Evolutionary conservation across 53 echinoderm and acorn worm genomes (phyloP), one percentile per base, ranked within the genome.

Genomic region (Mesocentrotus franciscanus): DNA sequence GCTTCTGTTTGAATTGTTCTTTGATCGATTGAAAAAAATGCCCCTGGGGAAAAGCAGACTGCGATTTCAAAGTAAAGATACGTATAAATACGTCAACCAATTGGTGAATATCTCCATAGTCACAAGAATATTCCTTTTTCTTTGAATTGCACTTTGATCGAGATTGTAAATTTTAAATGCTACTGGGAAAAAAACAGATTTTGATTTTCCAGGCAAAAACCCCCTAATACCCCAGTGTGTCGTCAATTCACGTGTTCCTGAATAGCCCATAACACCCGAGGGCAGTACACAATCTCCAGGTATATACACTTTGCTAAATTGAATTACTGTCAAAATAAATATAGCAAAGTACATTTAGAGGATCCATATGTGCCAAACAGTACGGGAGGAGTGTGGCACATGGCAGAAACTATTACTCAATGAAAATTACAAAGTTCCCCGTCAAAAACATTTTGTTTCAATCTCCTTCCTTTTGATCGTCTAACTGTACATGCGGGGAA

Each of bases 301-400:
- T 26, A 30, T 33, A 75, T 29, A 32, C 75, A 75, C 75, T 75
- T 29, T 30, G 75, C 30, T 26, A 75, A 75, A 75, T 75, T 75
- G 75, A 75, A 75, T 75, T 29, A 75, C 75, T 75, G 75, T 75
- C 75, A 75, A 75, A 75, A 75, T 75, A 75, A 75, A 75, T 30
- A 75, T 30, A 12, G 75, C 32, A 75, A 30, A 75, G 75, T 75
- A 26, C 75, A 33, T 74, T 74, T 74, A 10, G 14, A 29, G 74
- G 24, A 9, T 74, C 30, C 29, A 2, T 18, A 20, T 29, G 29
- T 29, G 29, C 11, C 9, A 75, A 29, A 10, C 11, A 75, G 1
- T 66, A 20, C 20, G 11, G 75, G 75, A 14, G 11, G 30, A 30
- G 64, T 64, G 20, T 64, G 29, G 30, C 32, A 6, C 30, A 29